phyloP scores from a whole-genome alignment of 2,113 vertebrate genomes.

The Rattus rattus region DNA sequence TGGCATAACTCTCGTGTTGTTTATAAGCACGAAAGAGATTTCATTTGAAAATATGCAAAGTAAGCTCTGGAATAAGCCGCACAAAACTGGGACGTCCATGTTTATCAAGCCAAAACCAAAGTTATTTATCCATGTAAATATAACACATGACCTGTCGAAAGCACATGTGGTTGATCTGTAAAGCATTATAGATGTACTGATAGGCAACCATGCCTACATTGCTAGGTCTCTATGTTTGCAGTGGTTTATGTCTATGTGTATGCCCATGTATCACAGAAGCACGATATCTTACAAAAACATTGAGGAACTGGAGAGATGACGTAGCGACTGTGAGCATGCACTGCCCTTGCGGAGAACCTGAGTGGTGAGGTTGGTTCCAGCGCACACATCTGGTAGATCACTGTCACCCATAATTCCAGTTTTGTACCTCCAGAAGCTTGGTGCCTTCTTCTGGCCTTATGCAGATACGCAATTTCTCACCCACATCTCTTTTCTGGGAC shows the following conservation, averaged over 20 bases:
- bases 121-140: background rate
- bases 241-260: background rate
- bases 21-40: background rate
- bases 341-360: background rate
- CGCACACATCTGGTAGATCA: background rate
- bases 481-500: background rate
- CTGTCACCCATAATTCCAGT: background rate
- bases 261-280: background rate
- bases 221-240: background rate
- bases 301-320: background rate
- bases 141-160: background rate
- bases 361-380: background rate
- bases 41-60: background rate
- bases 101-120: background rate
- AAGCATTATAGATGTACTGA: background rate
- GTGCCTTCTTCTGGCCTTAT: background rate
- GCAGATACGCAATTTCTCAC: background rate
- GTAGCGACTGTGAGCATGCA: background rate
- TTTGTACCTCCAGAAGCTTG: rapidly evolving
- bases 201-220: background rate
- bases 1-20: background rate
- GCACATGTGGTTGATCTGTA: background rate
- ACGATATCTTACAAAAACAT: background rate
- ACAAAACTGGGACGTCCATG: background rate
- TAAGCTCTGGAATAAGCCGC: background rate